Base-by-base conservation (phyloP, 2,113 vertebrate species). In the Heteronetta atricapilla region DNA sequence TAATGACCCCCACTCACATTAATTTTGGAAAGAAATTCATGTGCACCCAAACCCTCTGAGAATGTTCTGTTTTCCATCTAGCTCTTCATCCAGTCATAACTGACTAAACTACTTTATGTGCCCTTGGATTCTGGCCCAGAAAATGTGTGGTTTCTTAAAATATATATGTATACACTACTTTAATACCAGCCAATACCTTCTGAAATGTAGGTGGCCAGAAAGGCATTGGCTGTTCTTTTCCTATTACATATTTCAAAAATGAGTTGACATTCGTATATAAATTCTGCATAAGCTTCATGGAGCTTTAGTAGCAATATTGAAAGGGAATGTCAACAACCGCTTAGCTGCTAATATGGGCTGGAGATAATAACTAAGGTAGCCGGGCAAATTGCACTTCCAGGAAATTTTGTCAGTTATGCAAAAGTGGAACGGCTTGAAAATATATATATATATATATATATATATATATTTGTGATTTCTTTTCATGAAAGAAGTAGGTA, bases 101-200 rank as follows among this genome's bases (percentile, higher is more conserved):
- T 42, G 68, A 95, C 83, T 94, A 58, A 92, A 81, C 53, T 75
- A 46, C 91, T 96, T 96, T 94, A 92, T 95, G 89, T 13, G 1
- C 86, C 58, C 77, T 75, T 97, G 96, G 95, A 97, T 83, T 48
- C 81, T 40, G 73, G 93, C 95, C 96, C 93, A 97, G 95, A 95
- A 96, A 95, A 95, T 36, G 81, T 93, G 91, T 95, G 90, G 94
- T 92, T 93, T 94, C 96, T 90, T 90, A 93, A 96, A 95, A 93
- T 93, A 93, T 74, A 87, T 94, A 46, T 88, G 4, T 95, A 93
- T 83, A 95, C 77, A 53, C 46, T 31, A 25, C 82, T 90, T 82
- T 89, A 86, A 92, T 91, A 83, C 94, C 95, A 93, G 84, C 84
- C 90, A 92, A 91, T 91, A 58, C 82, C 72, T 94, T 76, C 84